Percentiles rank a stretch among this genome's conserved stretches.
Conservation (phyloP, 1,140 invertebrate genomes). For the Mizuhopecten yessoensis region DNA sequence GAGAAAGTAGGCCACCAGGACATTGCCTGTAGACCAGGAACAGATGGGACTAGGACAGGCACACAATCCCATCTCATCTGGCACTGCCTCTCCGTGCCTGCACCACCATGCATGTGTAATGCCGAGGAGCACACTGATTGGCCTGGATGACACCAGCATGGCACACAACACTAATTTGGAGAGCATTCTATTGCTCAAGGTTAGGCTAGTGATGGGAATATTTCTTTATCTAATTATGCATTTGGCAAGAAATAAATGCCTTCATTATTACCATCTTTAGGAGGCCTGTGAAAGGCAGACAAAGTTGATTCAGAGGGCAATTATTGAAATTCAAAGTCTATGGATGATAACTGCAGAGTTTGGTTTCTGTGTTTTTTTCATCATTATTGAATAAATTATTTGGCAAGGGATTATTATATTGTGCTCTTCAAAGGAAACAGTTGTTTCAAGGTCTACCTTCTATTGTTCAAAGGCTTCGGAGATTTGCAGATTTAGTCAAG, state of each 20-base stretch:
- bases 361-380: background rate
- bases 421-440: background rate
- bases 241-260: background rate
- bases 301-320: background rate
- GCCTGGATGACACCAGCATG: background rate
- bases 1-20: background rate
- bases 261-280: slow-evolving; percentile 29
- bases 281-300: background rate
- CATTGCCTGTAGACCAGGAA: background rate
- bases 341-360: background rate
- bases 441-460: background rate
- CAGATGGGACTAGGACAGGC: slow-evolving; percentile 5
- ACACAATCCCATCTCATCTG: background rate
- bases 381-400: background rate
- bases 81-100: background rate
- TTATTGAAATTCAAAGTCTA: background rate
- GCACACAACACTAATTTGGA: slow-evolving; percentile 26
- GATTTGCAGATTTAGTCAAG: too few species aligned
- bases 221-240: background rate
- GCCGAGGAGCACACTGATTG: background rate
- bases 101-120: slow-evolving; percentile 25
- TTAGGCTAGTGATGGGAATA: background rate
- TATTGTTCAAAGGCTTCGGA: too few species aligned
- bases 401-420: background rate
- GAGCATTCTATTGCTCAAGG: slow-evolving; percentile 37